These are phyloP conservation scores for Drosophila sp. DNA, from an alignment of 1,140 invertebrate genomes.

Conservation along the genomic window DNA sequence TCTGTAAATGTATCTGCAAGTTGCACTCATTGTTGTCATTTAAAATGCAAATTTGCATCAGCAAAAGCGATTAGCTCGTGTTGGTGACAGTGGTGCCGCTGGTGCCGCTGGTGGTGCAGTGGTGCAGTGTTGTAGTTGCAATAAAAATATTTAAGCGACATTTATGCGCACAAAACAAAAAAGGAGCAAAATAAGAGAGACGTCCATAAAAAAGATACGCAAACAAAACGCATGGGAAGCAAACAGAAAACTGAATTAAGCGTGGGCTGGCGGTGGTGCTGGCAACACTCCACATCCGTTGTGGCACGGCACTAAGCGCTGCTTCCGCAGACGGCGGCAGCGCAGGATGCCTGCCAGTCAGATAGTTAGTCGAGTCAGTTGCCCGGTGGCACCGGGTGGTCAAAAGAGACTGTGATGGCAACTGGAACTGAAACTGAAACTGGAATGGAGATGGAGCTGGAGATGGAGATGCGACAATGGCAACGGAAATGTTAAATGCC, in stretches of 20 bases:
- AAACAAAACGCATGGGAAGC: constrained; percentile 48
- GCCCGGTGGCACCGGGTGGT: constrained; percentile 38
- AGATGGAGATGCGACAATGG: constrained; percentile 53
- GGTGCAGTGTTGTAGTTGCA: constrained; percentile 44
- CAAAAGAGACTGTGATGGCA: constrained; percentile 22
- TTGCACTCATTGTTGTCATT: constrained; percentile 46
- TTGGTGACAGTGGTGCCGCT: constrained; percentile 27
- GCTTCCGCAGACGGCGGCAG: constrained; percentile 57
- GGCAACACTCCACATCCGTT: constrained; percentile 70
- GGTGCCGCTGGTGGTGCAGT: background rate
- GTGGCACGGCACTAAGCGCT: constrained; percentile 49
- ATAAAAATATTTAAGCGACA: constrained; percentile 78
- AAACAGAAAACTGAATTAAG: constrained; percentile 76
- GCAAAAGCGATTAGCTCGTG: constrained; percentile 74
- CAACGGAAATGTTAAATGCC: constrained; percentile 81
- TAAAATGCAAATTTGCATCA: constrained; percentile 78
- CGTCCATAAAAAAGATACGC: constrained; percentile 2
- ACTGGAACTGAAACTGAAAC: constrained; percentile 27
- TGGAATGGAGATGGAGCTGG: too few relatives aligned
- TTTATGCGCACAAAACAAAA: constrained; percentile 46
- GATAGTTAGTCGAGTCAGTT: background rate
- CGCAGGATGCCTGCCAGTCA: constrained; percentile 46
- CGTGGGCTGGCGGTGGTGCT: constrained; percentile 6
- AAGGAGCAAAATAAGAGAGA: background rate
- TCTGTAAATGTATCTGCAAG: constrained; percentile 25